These are phyloP conservation scores for Siderastrea siderea DNA, from an alignment of 92 coral and sea anemone species.

Conservation along the genomic window DNA sequence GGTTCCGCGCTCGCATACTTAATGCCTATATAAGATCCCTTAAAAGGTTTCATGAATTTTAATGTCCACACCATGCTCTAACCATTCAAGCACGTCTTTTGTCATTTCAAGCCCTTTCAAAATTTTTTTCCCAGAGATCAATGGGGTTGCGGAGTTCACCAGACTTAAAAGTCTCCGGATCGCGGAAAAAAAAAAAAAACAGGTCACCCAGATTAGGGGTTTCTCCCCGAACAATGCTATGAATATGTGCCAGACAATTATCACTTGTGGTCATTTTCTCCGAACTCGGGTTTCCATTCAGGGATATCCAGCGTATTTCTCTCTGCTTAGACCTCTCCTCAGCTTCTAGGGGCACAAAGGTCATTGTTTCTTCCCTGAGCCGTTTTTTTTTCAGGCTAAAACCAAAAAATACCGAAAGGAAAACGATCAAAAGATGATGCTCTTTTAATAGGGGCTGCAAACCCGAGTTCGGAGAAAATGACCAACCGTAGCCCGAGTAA, in stretches of 20 bases:
- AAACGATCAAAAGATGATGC: neutral
- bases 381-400: conserved; percentile 12
- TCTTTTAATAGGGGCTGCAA: neutral
- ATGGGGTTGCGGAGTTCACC: neutral
- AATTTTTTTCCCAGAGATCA: neutral
- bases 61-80: conserved; percentile 24
- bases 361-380: conserved; percentile 9
- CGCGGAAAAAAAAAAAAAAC: conserved; percentile 1
- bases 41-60: conserved; percentile 32
- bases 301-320: conserved; percentile 4
- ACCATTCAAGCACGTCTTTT: conserved; percentile 41
- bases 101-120: neutral
- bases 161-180: neutral
- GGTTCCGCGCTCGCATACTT: conserved; percentile 39
- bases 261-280: no score
- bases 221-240: no score
- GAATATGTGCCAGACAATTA: no score
- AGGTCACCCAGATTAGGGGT: neutral
- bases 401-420: neutral
- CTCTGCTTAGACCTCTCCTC: no score
- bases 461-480: neutral
- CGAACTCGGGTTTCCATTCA: conserved; percentile 19
- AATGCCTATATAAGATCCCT: conserved; percentile 46
- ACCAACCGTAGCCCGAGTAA: conserved; percentile 14
- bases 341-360: conserved; percentile 7